Evolutionary conservation across 2,113 vertebrate species (phyloP).

Genomic region (Thymallus thymallus): DNA sequence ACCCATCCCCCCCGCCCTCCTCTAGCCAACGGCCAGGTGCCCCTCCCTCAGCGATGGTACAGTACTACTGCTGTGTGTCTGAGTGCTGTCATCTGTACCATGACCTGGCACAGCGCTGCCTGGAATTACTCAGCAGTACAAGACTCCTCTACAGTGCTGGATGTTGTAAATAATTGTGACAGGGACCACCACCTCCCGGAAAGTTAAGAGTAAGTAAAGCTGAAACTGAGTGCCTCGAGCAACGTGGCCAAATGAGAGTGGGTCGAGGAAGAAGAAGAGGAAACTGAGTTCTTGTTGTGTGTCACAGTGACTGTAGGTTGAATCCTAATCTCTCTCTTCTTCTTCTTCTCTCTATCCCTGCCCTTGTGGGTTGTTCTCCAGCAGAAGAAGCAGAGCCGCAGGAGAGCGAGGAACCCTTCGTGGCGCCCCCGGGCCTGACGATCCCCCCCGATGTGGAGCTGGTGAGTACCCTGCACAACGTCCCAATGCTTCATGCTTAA

Average conservation of each 20-base stretch:
- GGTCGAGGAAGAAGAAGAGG: background rate
- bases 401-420: slow-evolving; percentile 91
- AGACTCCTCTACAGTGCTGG: no score
- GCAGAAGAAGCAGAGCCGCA: slow-evolving; percentile 78
- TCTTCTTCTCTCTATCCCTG: background rate
- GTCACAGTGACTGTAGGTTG: background rate
- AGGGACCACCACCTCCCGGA: slow-evolving; percentile 3
- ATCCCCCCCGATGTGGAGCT: slow-evolving; percentile 94
- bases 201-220: slow-evolving; percentile 28
- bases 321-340: background rate
- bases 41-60: slow-evolving; percentile 18
- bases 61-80: background rate
- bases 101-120: background rate
- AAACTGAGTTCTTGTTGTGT: background rate
- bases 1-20: slow-evolving; percentile 3
- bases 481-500: background rate
- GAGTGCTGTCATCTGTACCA: background rate
- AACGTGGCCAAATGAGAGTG: background rate
- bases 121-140: background rate
- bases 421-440: slow-evolving; percentile 85
- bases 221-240: slow-evolving; percentile 22
- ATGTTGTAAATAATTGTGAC: slow-evolving; percentile 15
- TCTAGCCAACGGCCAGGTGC: background rate
- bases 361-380: background rate
- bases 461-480: slow-evolving; percentile 73